Base-by-base conservation (phyloP, 2,797 vertebrate species). In the Pseudochromis fuscus region DNA sequence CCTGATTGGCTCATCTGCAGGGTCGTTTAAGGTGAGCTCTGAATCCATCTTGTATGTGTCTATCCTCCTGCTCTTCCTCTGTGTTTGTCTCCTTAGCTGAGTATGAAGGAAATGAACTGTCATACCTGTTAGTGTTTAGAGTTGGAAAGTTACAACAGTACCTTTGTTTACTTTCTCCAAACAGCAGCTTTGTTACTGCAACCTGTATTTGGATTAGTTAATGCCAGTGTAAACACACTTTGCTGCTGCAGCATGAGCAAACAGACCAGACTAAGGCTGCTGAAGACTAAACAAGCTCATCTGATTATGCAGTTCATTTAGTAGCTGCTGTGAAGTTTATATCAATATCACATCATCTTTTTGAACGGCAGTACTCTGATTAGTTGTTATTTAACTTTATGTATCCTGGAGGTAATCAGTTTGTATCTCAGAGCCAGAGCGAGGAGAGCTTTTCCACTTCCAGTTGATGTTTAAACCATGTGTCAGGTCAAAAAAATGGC, bases 11-110 rank as follows among this genome's bases (percentile, higher is more conserved):
- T 67, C 48, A 23, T 64, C 33, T 28, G 19, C 48, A 55, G 35
- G 66, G 74, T 72, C 69, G 82, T 74, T 83, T 61, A 51, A 48
- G 70, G 62, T 27, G 11, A 71, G 33, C 37, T 40, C 11, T n/a
- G 3, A 67, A 63, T 38, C 19, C 12, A 27, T 33, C 37, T 33
- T 57, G 6, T 35, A 23, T 60, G 50, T 28, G 28, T n/a, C 10
- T 19, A 1, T 55, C n/a, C 9, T 12, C 25, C 55, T 25, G 5
- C 13, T 18, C 38, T 21, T 59, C 21, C 25, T 52, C 35, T 46
- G n/a, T n/a, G n/a, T n/a, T n/a, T n/a, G 8, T 53, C 45, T 64
- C 53, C 16, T 48, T 52, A 12, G 45, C 18, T 33, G 24, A 58
- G 12, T 56, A 18, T 55, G 15, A 21, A n/a, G n/a, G n/a, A 44